Evolutionary conservation across 2,888 invertebrate species (phyloP).

Genomic region (Bugula neritina): DNA sequence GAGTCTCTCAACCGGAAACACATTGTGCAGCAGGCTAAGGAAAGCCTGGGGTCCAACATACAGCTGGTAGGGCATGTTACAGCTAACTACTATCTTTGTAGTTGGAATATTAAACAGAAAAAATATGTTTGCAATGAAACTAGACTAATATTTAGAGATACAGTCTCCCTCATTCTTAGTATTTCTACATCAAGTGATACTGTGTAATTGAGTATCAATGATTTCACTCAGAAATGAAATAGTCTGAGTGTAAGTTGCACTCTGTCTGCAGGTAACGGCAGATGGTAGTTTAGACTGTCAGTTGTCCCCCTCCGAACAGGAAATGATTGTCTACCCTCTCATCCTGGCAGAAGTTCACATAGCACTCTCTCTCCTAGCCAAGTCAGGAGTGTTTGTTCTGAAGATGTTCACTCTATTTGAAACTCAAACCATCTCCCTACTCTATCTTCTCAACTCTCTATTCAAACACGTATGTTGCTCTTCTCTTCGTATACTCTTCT

Average conservation of each 20-base stretch:
- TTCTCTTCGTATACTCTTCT: neutral
- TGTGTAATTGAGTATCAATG: too few species aligned
- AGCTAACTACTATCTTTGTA: too few species aligned
- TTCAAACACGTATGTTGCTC: conserved; percentile 58
- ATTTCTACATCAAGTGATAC: too few species aligned
- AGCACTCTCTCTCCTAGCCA: conserved; percentile 65
- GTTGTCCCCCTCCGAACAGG: conserved; percentile 78
- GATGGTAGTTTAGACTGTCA: conserved; percentile 91
- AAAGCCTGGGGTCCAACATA: conserved; percentile 2
- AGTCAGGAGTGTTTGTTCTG: conserved; percentile 72
- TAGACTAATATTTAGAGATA: neutral
- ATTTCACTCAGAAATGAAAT: too few species aligned
- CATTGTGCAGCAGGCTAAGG: neutral
- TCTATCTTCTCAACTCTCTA: conserved; percentile 71
- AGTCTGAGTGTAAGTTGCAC: too few species aligned
- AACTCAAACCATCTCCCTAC: conserved; percentile 68
- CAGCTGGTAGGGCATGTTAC: conserved; percentile 25
- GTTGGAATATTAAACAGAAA: too few species aligned
- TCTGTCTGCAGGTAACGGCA: conserved; percentile 71
- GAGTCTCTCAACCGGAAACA: conserved; percentile 63
- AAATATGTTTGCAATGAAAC: too few species aligned
- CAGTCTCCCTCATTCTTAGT: too few species aligned
- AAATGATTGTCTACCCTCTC: conserved; percentile 68
- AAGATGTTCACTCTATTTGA: conserved; percentile 89
- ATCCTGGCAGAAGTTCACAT: conserved; percentile 77